Evolutionary conservation across 2,797 vertebrate species (phyloP), one percentile per base, ranked within the genome.

Genomic region (Morus bassanus): DNA sequence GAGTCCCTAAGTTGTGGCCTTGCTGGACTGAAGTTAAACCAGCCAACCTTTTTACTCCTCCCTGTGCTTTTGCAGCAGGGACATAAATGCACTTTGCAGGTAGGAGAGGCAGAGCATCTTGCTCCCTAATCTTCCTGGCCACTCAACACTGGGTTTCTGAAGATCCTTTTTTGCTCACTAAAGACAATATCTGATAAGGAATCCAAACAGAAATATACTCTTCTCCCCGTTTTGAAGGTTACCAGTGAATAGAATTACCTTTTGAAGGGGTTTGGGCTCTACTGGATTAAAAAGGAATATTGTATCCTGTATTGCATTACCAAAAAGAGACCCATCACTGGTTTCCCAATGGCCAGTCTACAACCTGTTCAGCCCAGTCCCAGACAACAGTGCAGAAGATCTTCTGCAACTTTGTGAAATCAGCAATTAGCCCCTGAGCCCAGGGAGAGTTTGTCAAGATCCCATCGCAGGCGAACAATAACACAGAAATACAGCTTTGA

Each of bases 351-450:
- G 19, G 50, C 72, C 45, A 24, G 28, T 25, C 28, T 72, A 45
- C 39, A 68, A 33, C 65, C 83, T 84, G 70, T 56, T 45, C 61
- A 78, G 31, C 28, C 75, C 65, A 77, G 56, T 53, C 33, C 41
- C 79, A 88, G 80, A 63, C 15, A 14, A 72, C 72, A 72, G 82
- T 6, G 2, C 10, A 7, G 76, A 67, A 50, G 41, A 78, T 60
- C 43, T 30, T 75, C 80, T 73, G 78, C 85, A 89, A 73, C 74
- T 95, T 46, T 35, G 54, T 93, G 76, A 96, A 91, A 77, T 84
- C 76, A 6, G 79, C 73, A 96, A 95, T 96, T 94, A 96, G 92
- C 82, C 85, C 82, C n/a, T 22, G 80, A 93, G 91, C 85, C 93
- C 9, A 0, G 63, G 92, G 73, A 91, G 95, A 86, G 76, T 93